Evolutionary conservation across 2,113 vertebrate species (phyloP).

Genomic region (Raja brachyura): DNA sequence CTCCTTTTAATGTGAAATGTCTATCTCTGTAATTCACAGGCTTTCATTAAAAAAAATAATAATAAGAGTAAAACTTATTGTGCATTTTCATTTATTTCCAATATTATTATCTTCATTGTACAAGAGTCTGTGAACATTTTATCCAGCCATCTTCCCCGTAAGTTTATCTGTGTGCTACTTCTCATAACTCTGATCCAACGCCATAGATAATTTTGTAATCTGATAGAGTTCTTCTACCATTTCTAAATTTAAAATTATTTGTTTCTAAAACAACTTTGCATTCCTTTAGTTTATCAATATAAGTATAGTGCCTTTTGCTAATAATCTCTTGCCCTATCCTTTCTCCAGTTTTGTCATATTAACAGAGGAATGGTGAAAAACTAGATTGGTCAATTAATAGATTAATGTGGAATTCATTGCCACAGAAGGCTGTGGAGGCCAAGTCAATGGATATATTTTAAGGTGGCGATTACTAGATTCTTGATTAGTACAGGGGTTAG

Average conservation of each 20-base stretch:
- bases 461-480: no score
- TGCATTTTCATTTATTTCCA: background rate
- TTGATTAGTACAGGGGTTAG: no score
- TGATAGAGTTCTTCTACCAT: background rate
- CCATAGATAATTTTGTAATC: background rate
- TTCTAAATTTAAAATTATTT: background rate
- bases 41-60: slow-evolving; percentile 12
- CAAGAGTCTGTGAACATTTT: background rate
- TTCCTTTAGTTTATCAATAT: background rate
- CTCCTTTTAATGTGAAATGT: background rate
- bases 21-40: background rate
- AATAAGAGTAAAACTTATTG: background rate
- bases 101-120: background rate
- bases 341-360: background rate
- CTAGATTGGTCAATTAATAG: no score
- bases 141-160: background rate
- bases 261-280: background rate
- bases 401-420: no score
- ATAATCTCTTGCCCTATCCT: background rate
- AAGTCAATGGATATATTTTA: no score
- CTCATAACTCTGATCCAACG: background rate
- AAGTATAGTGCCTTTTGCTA: background rate
- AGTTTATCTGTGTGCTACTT: background rate
- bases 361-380: background rate
- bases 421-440: no score